Percentiles rank a stretch among this genome's conserved stretches.
Conservation (phyloP, 2,888 invertebrate genomes). For the Catocala nupta region DNA sequence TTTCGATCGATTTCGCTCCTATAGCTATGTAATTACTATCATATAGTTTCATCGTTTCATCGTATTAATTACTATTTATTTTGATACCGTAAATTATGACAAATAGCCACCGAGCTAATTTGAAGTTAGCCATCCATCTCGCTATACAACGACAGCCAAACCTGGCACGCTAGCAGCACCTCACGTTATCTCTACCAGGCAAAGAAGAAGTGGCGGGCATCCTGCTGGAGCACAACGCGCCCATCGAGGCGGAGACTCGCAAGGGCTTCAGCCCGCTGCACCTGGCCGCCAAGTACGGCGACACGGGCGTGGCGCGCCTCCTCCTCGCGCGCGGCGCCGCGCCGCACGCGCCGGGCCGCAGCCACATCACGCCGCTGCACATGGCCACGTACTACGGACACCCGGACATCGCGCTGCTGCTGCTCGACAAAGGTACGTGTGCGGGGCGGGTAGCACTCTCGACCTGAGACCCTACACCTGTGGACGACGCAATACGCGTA, state of each 20-base stretch:
- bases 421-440: conserved; percentile 94
- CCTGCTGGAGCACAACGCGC: conserved; percentile 96
- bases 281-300: conserved; percentile 99
- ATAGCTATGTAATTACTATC: too few species aligned
- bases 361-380: conserved; percentile 98
- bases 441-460: too few species aligned
- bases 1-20: too few species aligned
- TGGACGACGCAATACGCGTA: too few species aligned
- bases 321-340: conserved; percentile 95
- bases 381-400: conserved; percentile 99
- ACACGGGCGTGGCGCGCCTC: conserved; percentile 94
- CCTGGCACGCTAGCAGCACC: background rate
- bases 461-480: too few species aligned
- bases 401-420: conserved; percentile 94
- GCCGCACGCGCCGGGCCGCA: conserved; percentile 95
- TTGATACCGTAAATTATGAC: too few species aligned
- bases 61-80: too few species aligned
- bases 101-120: too few species aligned
- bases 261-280: conserved; percentile 99
- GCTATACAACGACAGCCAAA: background rate
- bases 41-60: too few species aligned
- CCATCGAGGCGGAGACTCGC: conserved; percentile 96
- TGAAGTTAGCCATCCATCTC: background rate
- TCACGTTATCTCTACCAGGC: conserved; percentile 57
- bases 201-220: conserved; percentile 97